phyloP scores from a whole-genome alignment of 2,888 invertebrate genomes.

The Galeruca laticollis region DNA sequence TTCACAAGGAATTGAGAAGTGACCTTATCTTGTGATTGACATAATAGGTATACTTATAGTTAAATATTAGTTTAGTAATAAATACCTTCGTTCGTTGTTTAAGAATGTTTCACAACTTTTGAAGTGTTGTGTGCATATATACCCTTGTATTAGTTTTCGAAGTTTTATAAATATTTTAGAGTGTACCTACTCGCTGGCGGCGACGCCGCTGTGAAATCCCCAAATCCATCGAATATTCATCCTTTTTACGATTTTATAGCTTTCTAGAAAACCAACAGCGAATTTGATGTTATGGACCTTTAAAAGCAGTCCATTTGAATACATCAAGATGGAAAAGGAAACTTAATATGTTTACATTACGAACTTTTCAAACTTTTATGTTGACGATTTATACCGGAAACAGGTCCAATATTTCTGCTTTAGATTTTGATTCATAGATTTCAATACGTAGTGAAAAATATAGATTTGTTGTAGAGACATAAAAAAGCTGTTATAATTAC shows the following conservation, averaged over 20 bases:
- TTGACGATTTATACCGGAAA: constrained; percentile 43
- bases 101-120: too few species aligned
- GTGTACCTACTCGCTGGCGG: too few species aligned
- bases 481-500: too few species aligned
- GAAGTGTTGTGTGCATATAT: too few species aligned
- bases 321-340: constrained; percentile 50
- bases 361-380: constrained; percentile 52
- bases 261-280: constrained; percentile 43
- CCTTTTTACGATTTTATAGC: constrained; percentile 48
- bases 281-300: constrained; percentile 49
- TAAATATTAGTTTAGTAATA: too few species aligned
- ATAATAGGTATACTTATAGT: too few species aligned
- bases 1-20: too few species aligned
- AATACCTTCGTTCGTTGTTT: too few species aligned
- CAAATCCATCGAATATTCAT: constrained; percentile 49
- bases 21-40: too few species aligned
- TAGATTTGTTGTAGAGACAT: background rate
- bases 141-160: constrained; percentile 1
- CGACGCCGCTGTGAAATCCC: constrained; percentile 22
- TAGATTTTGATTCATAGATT: constrained; percentile 24
- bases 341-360: constrained; percentile 57
- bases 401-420: constrained; percentile 37
- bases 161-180: background rate
- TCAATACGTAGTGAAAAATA: constrained; percentile 5
- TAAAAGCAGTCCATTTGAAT: constrained; percentile 52